Percentiles rank a stretch among this genome's conserved stretches.
Conservation (phyloP, 1,140 invertebrate species). For the Calephelis virginiensis region DNA sequence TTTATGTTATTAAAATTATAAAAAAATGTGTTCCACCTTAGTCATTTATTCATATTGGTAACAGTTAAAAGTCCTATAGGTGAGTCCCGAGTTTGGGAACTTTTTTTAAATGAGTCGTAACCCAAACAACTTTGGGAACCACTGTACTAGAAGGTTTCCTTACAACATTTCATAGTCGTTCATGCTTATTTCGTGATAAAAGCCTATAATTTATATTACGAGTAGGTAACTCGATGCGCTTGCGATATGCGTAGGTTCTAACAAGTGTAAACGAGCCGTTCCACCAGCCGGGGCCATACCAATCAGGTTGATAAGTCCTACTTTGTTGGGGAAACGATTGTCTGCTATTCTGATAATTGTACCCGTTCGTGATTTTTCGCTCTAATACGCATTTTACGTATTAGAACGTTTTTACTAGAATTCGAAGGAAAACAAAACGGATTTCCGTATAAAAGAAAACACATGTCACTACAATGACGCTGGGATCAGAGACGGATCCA, state of each 20-base stretch:
- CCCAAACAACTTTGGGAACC: too few species aligned
- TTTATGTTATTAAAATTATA: too few species aligned
- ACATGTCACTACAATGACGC: too few species aligned
- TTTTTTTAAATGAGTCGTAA: too few species aligned
- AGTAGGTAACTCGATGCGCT: constrained; percentile 20
- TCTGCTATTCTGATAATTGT: constrained; percentile 40
- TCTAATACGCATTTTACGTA: constrained; percentile 43
- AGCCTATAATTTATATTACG: constrained; percentile 13
- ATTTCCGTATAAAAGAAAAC: too few species aligned
- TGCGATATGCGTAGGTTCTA: constrained; percentile 32
- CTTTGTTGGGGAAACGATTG: constrained; percentile 40
- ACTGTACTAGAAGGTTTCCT: too few species aligned
- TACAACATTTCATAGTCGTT: neutral
- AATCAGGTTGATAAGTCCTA: constrained; percentile 46
- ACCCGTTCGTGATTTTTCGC: constrained; percentile 63
- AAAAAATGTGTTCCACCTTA: too few species aligned
- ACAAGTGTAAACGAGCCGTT: constrained; percentile 40
- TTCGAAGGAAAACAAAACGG: too few species aligned
- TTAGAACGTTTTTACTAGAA: neutral
- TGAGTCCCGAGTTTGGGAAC: too few species aligned
- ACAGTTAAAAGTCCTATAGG: too few species aligned
- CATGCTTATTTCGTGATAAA: neutral
- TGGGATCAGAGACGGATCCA: too few species aligned
- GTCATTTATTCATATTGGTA: too few species aligned
- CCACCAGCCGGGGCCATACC: constrained; percentile 14